Conservation (phyloP, 2,113 vertebrate genomes). For the Setophaga kirtlandii region DNA sequence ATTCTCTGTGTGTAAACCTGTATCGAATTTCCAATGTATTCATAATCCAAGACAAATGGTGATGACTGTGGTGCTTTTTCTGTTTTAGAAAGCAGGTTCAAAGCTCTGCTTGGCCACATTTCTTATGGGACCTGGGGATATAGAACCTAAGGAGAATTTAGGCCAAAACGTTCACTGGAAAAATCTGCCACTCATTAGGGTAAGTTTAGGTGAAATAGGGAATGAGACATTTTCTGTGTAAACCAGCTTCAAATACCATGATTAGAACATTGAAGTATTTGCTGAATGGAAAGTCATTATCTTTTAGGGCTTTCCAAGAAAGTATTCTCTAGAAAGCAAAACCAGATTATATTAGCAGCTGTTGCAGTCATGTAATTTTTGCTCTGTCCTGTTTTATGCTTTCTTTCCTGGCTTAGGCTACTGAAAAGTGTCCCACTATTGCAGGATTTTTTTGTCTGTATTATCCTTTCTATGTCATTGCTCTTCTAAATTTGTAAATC, state of each 20-base stretch:
- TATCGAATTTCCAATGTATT: neutral
- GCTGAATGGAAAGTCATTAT: neutral
- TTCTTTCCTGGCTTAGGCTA: neutral
- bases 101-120: neutral
- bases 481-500: constrained; percentile 9
- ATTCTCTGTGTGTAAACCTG: neutral
- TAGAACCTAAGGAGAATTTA: neutral
- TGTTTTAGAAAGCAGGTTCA: neutral
- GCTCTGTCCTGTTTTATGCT: neutral
- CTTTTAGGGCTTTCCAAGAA: neutral
- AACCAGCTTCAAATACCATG: neutral
- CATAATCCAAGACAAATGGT: neutral
- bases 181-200: neutral
- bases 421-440: neutral
- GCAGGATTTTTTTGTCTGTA: neutral
- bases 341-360: neutral
- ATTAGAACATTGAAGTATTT: neutral
- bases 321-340: constrained; percentile 2
- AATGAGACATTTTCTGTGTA: neutral
- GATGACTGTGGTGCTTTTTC: neutral
- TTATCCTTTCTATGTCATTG: neutral
- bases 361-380: neutral
- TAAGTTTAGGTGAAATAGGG: neutral
- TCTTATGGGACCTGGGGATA: neutral
- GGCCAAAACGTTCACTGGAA: neutral